Evolutionary conservation across 2,888 invertebrate genomes (phyloP), one percentile per base, ranked within the genome.

Genomic region (Leptinotarsa rubiginosa): DNA sequence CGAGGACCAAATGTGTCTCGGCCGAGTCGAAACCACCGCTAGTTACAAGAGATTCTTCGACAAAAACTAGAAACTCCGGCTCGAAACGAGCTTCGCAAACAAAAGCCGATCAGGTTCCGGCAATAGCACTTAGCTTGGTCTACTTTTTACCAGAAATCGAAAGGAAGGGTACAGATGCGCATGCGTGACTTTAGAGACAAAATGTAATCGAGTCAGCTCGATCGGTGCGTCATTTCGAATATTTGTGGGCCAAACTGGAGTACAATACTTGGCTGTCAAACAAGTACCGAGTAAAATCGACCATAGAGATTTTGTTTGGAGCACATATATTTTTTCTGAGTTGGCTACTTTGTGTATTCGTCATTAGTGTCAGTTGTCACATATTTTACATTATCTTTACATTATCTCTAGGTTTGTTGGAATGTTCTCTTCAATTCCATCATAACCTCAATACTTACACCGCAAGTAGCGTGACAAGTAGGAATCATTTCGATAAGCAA

Each of bases 21-120:
- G 74, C 69, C 54, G 72, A 74, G 68, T 77, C 69, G 54, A 65
- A 73, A 75, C 75, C 78, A 76, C 76, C 78, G 78, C 78, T 78
- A 76, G 70, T 73, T 72, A 72, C 81, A 78, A 79, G 80, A 78
- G 78, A 81, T 81, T 78, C 78, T 71, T 72, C 72, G 77, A 79
- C 82, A 84, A 85, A 85, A 85, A 85, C 84, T 85, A 83, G 85
- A 83, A 81, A 79, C 82, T 77, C 79, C 81, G 76, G 80, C 73
- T 74, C 75, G 79, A 73, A 80, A 77, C 75, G 75, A 75, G 75
- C 70, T 74, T 75, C 73, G 78, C 79, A 81, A 82, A 82, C 82
- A 83, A 82, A 83, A 81, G 80, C 79, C 80, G 80, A 70, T 77
- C 79, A 79, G 82, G 83, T 84, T 84, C 83, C 83, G 82, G 81